phyloP scores from a whole-genome alignment of 2,797 vertebrate genomes.

The Hippopotamyrus pictus region DNA sequence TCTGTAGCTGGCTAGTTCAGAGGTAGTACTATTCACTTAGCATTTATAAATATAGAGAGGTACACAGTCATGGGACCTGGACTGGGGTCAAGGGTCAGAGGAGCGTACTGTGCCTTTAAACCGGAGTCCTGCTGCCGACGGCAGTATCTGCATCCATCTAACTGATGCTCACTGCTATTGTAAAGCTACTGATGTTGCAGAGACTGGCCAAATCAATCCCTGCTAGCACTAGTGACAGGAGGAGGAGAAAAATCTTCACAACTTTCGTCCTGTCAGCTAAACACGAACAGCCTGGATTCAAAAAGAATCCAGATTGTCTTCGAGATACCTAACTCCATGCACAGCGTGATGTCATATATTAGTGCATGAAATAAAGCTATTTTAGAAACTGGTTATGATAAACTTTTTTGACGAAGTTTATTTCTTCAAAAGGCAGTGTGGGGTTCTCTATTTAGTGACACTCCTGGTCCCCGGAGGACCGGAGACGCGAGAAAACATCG shows the following conservation, averaged over 20 bases:
- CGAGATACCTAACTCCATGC: background rate
- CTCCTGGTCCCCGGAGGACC: no score
- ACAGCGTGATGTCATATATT: background rate
- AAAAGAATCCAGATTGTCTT: background rate
- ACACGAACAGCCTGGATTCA: background rate
- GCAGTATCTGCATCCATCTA: background rate
- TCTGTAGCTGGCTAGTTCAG: background rate
- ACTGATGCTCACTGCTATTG: background rate
- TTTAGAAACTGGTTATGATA: background rate
- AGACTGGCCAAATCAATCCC: background rate
- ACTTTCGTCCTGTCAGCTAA: background rate
- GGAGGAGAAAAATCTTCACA: background rate
- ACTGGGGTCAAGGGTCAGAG: background rate
- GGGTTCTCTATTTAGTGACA: background rate
- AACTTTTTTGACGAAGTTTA: background rate
- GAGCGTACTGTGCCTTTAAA: background rate
- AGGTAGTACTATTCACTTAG: background rate
- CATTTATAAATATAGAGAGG: background rate
- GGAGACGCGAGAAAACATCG: background rate
- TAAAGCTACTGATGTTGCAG: background rate
- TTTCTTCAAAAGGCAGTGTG: background rate
- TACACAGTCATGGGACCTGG: background rate
- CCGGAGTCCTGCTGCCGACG: no score
- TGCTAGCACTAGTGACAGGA: background rate
- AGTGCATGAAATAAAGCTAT: background rate